Evolutionary conservation across 1,140 invertebrate genomes (phyloP).

Genomic region (Coelopa frigida): DNA sequence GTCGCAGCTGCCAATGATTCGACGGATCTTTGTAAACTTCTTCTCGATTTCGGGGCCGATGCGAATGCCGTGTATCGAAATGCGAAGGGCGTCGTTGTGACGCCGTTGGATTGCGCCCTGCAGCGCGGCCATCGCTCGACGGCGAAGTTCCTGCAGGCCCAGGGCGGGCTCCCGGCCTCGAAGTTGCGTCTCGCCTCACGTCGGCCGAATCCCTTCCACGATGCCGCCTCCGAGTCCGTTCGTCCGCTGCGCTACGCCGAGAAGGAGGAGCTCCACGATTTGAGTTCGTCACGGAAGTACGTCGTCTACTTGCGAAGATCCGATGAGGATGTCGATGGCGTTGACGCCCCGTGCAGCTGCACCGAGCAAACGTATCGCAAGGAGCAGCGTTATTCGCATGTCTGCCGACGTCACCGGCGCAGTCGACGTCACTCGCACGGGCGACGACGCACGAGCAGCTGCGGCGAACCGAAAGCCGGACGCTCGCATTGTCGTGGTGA

Average conservation of each 20-base stretch:
- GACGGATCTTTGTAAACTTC: constrained; percentile 84
- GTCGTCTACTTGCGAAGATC: constrained; percentile 37
- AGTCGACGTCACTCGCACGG: constrained; percentile 22
- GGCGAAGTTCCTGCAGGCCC: constrained; percentile 87
- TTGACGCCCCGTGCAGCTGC: constrained; percentile 29
- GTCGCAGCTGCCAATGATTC: constrained; percentile 92
- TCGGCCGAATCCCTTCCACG: constrained; percentile 34
- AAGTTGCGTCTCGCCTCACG: constrained; percentile 50
- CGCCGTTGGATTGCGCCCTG: constrained; percentile 84
- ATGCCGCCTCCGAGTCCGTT: constrained; percentile 27
- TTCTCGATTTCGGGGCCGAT: constrained; percentile 72
- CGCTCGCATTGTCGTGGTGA: constrained; percentile 20
- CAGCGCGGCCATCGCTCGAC: constrained; percentile 77
- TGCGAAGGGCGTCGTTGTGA: constrained; percentile 73
- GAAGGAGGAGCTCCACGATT: constrained; percentile 38
- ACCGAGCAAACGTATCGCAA: constrained; percentile 32
- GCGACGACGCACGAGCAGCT: constrained; percentile 36
- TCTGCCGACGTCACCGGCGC: constrained; percentile 24
- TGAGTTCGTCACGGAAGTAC: constrained; percentile 37
- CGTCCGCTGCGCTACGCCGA: constrained; percentile 38
- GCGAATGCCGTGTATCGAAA: constrained; percentile 78
- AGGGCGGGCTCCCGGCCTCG: constrained; percentile 73
- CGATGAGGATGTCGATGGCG: constrained; percentile 24
- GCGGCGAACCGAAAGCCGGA: constrained; percentile 25
- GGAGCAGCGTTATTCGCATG: constrained; percentile 30